phyloP scores from a whole-genome alignment of 2,113 vertebrate genomes.

The Aphyosemion australe region DNA sequence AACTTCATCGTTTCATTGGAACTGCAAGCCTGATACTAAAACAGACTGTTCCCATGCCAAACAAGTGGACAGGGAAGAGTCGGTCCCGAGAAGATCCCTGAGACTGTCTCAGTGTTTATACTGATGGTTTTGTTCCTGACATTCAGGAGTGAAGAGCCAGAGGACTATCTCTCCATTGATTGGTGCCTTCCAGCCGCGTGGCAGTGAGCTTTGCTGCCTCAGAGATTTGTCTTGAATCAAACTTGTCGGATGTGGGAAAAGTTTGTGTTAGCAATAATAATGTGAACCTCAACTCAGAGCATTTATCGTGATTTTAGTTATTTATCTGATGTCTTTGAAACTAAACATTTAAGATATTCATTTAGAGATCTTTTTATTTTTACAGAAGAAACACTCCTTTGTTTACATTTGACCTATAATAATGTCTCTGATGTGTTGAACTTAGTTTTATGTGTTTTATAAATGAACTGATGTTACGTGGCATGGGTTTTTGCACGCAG shows the following conservation, averaged over 20 bases:
- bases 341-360: slow-evolving; percentile 28
- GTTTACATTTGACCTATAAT: slow-evolving; percentile 15
- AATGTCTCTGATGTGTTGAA: slow-evolving; percentile 2
- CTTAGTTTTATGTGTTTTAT: slow-evolving; percentile 30
- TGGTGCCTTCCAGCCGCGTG: slow-evolving; percentile 57
- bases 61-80: slow-evolving; percentile 17
- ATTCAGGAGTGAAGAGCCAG: slow-evolving; percentile 63
- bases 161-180: slow-evolving; percentile 27
- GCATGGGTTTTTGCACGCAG: slow-evolving; percentile 58
- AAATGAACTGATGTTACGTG: slow-evolving; percentile 31
- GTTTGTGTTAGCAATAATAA: slow-evolving; percentile 35
- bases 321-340: slow-evolving; percentile 55
- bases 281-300: slow-evolving; percentile 60
- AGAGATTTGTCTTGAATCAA: slow-evolving; percentile 34
- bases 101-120: too few species aligned
- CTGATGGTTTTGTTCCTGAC: slow-evolving; percentile 64
- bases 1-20: slow-evolving; percentile 18
- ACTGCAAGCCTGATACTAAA: slow-evolving; percentile 23
- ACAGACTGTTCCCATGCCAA: slow-evolving; percentile 34
- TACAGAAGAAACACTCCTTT: slow-evolving; percentile 7
- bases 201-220: neutral
- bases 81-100: slow-evolving; percentile 32
- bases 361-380: slow-evolving; percentile 16
- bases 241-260: slow-evolving; percentile 16
- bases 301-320: slow-evolving; percentile 67